phyloP scores from a whole-genome alignment of 2,113 vertebrate genomes.

The Natator depressus region DNA sequence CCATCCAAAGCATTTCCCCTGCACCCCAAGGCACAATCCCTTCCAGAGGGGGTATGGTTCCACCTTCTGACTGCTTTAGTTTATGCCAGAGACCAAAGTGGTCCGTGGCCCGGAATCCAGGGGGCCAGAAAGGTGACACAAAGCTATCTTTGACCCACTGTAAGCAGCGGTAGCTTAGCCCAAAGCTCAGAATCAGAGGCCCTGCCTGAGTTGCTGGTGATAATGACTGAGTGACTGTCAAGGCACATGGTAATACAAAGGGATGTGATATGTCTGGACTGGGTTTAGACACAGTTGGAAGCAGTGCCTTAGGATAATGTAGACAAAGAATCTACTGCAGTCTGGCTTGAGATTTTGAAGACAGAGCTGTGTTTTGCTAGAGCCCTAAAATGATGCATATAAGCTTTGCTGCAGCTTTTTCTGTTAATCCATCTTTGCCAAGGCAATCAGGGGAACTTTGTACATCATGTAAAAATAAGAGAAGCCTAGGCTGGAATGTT shows the following conservation, averaged over 20 bases:
- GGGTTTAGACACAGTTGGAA: background rate
- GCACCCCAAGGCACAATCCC: fast-evolving
- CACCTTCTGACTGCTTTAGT: background rate
- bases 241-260: background rate
- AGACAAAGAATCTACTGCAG: background rate
- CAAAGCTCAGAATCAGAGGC: background rate
- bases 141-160: background rate
- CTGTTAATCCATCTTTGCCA: background rate
- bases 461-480: background rate
- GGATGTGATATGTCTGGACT: background rate
- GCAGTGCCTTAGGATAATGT: background rate
- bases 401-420: background rate
- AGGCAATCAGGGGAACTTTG: background rate
- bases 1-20: background rate
- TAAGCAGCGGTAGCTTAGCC: background rate
- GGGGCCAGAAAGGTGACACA: background rate
- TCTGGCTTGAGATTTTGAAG: background rate
- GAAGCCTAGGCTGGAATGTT: background rate
- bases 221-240: background rate
- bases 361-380: background rate
- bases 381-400: background rate
- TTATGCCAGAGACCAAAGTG: background rate
- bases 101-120: background rate
- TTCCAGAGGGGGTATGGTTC: background rate
- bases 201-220: background rate